These are phyloP conservation scores for Etia nguti DNA, from an alignment of 2,113 vertebrate species.

Conservation along the genomic window DNA sequence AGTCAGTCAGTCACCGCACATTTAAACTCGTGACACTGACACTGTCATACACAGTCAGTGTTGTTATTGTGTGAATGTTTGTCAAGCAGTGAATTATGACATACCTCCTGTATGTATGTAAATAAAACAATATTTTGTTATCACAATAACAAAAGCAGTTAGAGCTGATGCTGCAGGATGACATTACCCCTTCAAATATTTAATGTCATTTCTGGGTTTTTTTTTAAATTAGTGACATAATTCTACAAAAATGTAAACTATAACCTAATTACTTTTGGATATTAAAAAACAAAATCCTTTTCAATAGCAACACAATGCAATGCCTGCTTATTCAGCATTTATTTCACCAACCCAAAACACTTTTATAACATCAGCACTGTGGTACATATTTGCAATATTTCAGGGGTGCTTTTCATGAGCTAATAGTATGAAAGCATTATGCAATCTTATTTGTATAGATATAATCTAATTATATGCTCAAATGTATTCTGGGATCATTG, in stretches of 20 bases:
- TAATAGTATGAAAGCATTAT: not conserved
- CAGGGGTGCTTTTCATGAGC: not conserved
- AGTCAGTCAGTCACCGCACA: rapidly evolving
- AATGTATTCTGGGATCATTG: not conserved
- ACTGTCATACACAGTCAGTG: not conserved
- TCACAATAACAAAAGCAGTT: not conserved
- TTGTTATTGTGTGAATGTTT: not conserved
- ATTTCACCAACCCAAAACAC: not conserved
- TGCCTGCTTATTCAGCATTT: not conserved
- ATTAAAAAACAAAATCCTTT: not conserved
- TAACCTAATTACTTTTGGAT: not conserved
- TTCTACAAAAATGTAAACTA: no score
- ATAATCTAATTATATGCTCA: not conserved
- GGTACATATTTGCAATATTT: not conserved
- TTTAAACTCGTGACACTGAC: not conserved
- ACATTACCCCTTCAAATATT: not conserved
- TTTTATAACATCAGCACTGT: not conserved
- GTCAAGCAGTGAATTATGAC: not conserved
- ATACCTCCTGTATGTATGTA: not conserved
- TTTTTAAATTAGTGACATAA: not conserved
- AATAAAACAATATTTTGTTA: not conserved
- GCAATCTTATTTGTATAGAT: not conserved
- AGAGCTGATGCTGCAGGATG: not conserved
- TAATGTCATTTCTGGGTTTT: rapidly evolving
- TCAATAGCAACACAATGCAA: not conserved